Conservation (phyloP, 2,113 vertebrate species). For the Numenius arquata region DNA sequence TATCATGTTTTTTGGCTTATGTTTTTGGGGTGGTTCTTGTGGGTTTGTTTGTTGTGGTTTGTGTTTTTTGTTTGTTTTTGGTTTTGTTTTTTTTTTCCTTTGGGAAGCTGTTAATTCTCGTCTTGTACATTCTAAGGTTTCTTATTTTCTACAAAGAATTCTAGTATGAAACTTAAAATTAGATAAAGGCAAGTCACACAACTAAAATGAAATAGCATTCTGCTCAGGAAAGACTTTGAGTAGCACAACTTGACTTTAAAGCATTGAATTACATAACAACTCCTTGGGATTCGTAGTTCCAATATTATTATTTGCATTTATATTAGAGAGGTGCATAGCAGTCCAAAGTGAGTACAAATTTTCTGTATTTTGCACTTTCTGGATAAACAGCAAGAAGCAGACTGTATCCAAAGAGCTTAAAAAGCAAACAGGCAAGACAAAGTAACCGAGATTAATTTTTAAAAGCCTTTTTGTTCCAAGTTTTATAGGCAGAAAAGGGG, state of each 20-base stretch:
- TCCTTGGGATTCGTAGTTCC: not conserved
- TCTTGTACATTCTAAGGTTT: not conserved
- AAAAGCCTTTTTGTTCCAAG: not conserved
- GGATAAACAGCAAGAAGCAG: not conserved
- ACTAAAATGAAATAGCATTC: not conserved
- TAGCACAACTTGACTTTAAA: not conserved
- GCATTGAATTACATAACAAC: not conserved
- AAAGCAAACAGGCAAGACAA: not conserved
- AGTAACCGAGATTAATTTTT: not conserved
- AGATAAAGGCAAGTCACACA: not conserved
- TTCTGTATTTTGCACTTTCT: not conserved
- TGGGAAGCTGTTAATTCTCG: not conserved
- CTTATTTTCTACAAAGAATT: not conserved
- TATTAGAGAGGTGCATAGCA: not conserved
- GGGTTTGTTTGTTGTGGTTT: not conserved
- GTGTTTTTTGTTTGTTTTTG: not conserved
- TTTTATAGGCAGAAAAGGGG: not conserved
- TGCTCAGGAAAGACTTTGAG: not conserved
- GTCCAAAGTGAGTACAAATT: not conserved
- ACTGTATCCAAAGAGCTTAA: not conserved
- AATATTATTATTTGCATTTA: slow-evolving; percentile 25
- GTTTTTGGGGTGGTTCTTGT: not conserved
- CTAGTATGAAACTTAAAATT: not conserved
- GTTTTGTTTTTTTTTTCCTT: not conserved
- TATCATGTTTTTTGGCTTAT: not conserved